These are phyloP conservation scores for Tragelaphus strepsiceros DNA, from an alignment of 2,113 vertebrate genomes.

Conservation along the genomic window DNA sequence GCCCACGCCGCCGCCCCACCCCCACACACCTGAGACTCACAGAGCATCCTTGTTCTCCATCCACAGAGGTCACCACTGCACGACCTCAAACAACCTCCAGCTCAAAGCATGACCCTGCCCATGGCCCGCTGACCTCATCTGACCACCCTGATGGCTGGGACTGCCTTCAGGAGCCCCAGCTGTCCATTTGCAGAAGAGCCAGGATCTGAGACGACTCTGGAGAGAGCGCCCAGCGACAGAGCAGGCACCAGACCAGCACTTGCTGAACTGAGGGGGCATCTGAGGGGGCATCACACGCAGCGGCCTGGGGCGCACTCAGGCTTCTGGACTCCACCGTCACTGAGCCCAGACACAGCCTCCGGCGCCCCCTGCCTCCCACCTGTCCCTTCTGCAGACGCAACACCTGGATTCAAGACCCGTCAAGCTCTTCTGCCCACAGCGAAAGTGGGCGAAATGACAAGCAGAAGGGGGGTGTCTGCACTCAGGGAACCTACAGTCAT, in stretches of 20 bases:
- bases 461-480: not conserved
- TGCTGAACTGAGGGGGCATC: rapidly evolving
- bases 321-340: not conserved
- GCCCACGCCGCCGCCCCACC: rapidly evolving
- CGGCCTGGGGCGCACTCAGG: not conserved
- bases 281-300: rapidly evolving
- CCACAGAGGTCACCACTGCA: not conserved
- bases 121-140: not conserved
- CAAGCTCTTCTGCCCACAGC: not conserved
- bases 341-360: not conserved
- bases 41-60: rapidly evolving
- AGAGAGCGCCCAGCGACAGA: not conserved
- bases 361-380: not conserved
- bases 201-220: not conserved
- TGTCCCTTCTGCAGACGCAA: not conserved
- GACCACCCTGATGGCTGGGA: not conserved
- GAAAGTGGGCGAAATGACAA: not conserved
- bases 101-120: not conserved
- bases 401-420: not conserved
- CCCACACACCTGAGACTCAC: too few species aligned
- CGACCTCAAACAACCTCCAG: not conserved
- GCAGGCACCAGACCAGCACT: not conserved
- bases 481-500: not conserved
- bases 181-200: not conserved
- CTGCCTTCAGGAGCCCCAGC: not conserved